A percentile compares a stretch with the other conserved stretches of the same genome.
These are phyloP conservation scores for Eilema sororculum DNA, from an alignment of 2,888 invertebrate genomes.

Conservation along the genomic window DNA sequence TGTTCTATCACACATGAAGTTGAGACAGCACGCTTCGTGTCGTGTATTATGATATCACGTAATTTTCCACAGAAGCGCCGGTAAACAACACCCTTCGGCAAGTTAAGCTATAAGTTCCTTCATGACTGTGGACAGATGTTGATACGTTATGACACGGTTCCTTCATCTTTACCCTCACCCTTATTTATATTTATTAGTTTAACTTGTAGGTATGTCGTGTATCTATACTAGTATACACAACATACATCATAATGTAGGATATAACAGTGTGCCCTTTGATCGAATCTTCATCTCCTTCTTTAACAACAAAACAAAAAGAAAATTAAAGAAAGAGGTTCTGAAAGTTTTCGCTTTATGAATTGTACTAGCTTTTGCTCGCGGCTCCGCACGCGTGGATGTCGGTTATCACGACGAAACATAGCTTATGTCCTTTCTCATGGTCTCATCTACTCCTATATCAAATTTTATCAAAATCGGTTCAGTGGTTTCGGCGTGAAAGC, in stretches of 20 bases:
- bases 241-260: background rate
- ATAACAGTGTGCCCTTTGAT: background rate
- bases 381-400: too few relatives aligned
- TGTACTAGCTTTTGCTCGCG: too few relatives aligned
- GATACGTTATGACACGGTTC: constrained; percentile 2
- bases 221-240: background rate
- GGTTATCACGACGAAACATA: too few relatives aligned
- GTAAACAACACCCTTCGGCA: background rate
- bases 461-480: too few relatives aligned
- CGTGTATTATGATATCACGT: background rate
- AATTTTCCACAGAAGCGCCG: constrained; percentile 4
- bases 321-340: too few relatives aligned
- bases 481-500: too few relatives aligned
- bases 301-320: too few relatives aligned
- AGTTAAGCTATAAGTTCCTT: constrained; percentile 4
- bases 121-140: constrained; percentile 1
- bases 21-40: background rate
- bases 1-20: background rate
- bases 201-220: background rate
- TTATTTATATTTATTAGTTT: constrained; percentile 4
- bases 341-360: too few relatives aligned
- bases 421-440: too few relatives aligned
- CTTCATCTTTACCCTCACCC: constrained; percentile 1
- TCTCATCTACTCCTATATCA: too few relatives aligned
- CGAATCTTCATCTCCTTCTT: too few relatives aligned